Conservation (phyloP, 2,888 invertebrate species). For the Mythimna impura region DNA sequence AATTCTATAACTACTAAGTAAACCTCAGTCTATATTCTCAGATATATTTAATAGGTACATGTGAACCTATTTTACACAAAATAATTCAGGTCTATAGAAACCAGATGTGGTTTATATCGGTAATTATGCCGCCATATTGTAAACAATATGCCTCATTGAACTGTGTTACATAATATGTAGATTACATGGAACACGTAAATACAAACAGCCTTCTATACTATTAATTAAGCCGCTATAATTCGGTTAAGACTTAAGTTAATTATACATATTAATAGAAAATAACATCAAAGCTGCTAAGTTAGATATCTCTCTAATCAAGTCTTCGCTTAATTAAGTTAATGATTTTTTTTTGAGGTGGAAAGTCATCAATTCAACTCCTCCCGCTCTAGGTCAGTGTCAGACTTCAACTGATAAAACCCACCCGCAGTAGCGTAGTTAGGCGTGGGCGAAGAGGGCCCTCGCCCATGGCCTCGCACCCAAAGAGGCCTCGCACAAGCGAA, state of each 20-base stretch:
- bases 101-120: conserved; percentile 14
- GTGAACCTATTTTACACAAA: background rate
- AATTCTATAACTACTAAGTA: background rate
- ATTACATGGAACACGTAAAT: background rate
- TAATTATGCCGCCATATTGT: conserved; percentile 1
- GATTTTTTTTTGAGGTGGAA: no score
- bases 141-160: background rate
- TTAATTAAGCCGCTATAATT: conserved; percentile 15
- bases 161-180: no score
- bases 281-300: conserved; percentile 3
- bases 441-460: no score
- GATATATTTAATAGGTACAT: background rate
- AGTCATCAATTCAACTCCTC: no score
- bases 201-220: background rate
- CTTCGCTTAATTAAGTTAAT: conserved; percentile 4
- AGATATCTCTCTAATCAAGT: background rate
- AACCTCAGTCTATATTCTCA: background rate
- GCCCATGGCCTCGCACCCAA: no score
- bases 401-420: no score
- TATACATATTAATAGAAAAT: conserved; percentile 12
- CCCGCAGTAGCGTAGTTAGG: no score
- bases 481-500: no score
- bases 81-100: background rate
- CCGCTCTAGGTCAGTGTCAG: no score
- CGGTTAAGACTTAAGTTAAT: background rate